Evolutionary conservation across 2,113 vertebrate species (phyloP).

Genomic region (Phoenicopterus ruber): DNA sequence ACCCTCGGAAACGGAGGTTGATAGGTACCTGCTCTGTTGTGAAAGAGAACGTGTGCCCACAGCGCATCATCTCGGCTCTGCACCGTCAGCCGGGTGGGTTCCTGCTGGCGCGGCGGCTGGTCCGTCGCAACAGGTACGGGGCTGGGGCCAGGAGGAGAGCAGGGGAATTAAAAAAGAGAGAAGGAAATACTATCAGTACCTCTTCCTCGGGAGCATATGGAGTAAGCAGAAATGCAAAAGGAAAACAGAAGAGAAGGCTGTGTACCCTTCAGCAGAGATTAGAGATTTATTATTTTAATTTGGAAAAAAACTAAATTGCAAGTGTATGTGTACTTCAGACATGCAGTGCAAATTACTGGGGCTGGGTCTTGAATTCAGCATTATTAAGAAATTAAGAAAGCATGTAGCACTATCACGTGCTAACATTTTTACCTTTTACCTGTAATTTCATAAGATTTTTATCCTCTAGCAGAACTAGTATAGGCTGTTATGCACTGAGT

Average conservation of each 20-base stretch:
- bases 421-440: background rate
- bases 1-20: background rate
- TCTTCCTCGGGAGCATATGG: background rate
- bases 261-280: background rate
- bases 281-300: background rate
- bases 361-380: background rate
- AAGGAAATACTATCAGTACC: background rate
- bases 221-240: background rate
- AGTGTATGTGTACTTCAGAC: background rate
- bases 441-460: background rate
- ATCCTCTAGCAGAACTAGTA: background rate
- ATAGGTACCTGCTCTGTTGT: background rate
- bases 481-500: background rate
- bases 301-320: background rate
- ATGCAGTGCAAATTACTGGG: background rate
- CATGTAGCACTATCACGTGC: background rate
- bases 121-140: rapidly evolving
- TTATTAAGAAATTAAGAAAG: background rate
- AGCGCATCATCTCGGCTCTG: background rate
- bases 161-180: background rate
- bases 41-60: rapidly evolving
- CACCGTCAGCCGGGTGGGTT: rapidly evolving
- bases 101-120: rapidly evolving
- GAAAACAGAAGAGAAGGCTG: background rate
- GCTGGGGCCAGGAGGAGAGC: background rate